Conservation (phyloP, 2,113 vertebrate genomes). For the Myanophis thanlyinensis region DNA sequence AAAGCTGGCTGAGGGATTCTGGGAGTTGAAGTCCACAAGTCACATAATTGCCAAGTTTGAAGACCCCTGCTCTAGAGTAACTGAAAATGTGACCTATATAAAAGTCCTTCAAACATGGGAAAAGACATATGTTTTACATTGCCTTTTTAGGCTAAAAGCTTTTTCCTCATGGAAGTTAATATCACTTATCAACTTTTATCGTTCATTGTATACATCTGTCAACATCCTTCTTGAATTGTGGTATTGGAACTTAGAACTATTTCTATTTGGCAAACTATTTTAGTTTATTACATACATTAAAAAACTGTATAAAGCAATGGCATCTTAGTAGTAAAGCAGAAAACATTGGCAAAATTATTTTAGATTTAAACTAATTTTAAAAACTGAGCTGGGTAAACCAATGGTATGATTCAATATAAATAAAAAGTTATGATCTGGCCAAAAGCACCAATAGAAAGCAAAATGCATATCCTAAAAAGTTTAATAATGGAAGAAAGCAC, state of each 20-base stretch:
- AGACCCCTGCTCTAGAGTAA: background rate
- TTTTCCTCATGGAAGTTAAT: background rate
- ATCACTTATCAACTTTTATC: background rate
- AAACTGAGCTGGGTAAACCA: background rate
- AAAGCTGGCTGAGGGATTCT: no score
- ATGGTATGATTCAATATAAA: background rate
- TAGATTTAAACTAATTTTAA: background rate
- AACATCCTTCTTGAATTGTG: background rate
- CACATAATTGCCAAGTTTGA: no score
- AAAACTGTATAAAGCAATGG: conserved; percentile 43
- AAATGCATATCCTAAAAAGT: conserved; percentile 9
- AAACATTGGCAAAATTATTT: background rate
- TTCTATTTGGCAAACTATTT: conserved; percentile 49
- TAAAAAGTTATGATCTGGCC: conserved; percentile 30
- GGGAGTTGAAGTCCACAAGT: no score
- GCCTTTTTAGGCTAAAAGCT: background rate
- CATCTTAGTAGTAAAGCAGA: background rate
- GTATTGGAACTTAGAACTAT: background rate
- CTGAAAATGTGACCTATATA: background rate
- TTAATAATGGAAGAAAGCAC: conserved; percentile 35
- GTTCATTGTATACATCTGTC: background rate
- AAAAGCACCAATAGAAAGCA: conserved; percentile 19
- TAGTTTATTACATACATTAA: conserved; percentile 30
- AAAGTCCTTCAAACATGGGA: background rate
- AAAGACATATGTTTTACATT: background rate